Base-by-base conservation (phyloP, 1,140 invertebrate species). In the Amphibalanus amphitrite region DNA sequence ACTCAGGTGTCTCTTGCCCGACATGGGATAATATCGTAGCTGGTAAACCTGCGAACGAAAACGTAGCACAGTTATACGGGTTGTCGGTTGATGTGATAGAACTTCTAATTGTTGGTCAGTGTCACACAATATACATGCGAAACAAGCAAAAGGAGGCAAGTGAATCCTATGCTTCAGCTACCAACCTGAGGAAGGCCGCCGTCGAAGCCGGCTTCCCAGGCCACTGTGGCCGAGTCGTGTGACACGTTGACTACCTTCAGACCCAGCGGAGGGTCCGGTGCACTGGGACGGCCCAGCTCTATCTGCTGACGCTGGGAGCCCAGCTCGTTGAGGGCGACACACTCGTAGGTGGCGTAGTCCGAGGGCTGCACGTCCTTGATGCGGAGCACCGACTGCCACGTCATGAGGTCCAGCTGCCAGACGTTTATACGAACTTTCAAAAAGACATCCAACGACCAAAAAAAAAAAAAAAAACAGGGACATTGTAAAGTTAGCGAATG, bases 181-280 rank as follows among this genome's bases (percentile, higher is more conserved):
- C 91, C 97, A 30, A 87, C 87, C 67, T 94, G 90, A 68, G 85
- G 83, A 64, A 92, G 81, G 4, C 96, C 96, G 0, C 96, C 96
- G 80, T 97, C 89, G 81, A 98, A 98, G 3, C 94, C 95, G 23
- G 93, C 90, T 59, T 86, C 86, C 95, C 96, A 98, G 47, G 85
- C 81, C 28, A 98, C 79, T 0, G 88, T 89, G 3, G 95, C 89
- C 0, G 90, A 86, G 77, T 93, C 89, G 78, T 95, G 90, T 1
- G 94, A 95, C 0, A 90, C 86, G 79, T 98, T 97, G 29, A 88
- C 80, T 69, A 90, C 85, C 74, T 85, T 84, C 28, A 95, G 79
- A 74, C 87, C 83, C 65, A 83, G 82, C 1, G 92, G 92, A 25
- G 88, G 83, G 82, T 97, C 95, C 10, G 95, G 95, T 70, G 84